These are phyloP conservation scores for Thumatha senex DNA, from an alignment of 2,888 invertebrate species.

Conservation along the genomic window DNA sequence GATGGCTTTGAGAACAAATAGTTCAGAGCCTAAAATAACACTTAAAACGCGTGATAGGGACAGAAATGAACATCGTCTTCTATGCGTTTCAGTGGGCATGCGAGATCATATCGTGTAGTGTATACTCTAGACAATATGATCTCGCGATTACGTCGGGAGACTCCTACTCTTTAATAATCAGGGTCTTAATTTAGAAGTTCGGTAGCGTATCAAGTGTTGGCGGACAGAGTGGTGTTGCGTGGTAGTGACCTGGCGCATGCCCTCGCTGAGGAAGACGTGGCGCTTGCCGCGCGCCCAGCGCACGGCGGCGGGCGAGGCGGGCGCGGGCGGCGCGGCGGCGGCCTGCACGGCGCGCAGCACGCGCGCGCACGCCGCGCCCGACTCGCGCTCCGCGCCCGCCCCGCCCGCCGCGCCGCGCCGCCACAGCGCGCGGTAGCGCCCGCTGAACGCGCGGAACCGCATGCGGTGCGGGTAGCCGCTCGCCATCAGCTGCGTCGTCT, in stretches of 20 bases:
- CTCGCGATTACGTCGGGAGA: neutral
- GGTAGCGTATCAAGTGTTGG: too few relatives aligned
- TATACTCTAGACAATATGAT: neutral
- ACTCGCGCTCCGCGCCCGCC: slow-evolving; percentile 73
- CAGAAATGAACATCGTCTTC: too few relatives aligned
- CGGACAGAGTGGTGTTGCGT: too few relatives aligned
- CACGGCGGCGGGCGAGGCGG: slow-evolving; percentile 84
- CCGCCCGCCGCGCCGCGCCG: slow-evolving; percentile 86
- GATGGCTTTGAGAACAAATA: too few relatives aligned
- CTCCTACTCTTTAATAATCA: too few relatives aligned
- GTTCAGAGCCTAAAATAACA: too few relatives aligned
- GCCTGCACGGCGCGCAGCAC: slow-evolving; percentile 90
- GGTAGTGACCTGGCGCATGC: slow-evolving; percentile 96
- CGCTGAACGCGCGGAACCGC: slow-evolving; percentile 96
- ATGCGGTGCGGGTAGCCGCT: slow-evolving; percentile 97
- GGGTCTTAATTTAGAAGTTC: too few relatives aligned
- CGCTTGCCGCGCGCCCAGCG: slow-evolving; percentile 96
- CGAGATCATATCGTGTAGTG: too few relatives aligned
- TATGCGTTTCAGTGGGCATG: too few relatives aligned
- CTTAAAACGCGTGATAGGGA: too few relatives aligned
- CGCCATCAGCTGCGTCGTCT: slow-evolving; percentile 97
- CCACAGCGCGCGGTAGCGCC: slow-evolving; percentile 92
- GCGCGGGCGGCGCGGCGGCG: slow-evolving; percentile 91
- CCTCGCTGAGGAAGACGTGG: slow-evolving; percentile 97
- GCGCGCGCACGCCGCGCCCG: slow-evolving; percentile 84